These are phyloP conservation scores for Strongylocentrotus purpuratus DNA, from an alignment of 35 echinoderm and acorn worm genomes.

Conservation along the genomic window DNA sequence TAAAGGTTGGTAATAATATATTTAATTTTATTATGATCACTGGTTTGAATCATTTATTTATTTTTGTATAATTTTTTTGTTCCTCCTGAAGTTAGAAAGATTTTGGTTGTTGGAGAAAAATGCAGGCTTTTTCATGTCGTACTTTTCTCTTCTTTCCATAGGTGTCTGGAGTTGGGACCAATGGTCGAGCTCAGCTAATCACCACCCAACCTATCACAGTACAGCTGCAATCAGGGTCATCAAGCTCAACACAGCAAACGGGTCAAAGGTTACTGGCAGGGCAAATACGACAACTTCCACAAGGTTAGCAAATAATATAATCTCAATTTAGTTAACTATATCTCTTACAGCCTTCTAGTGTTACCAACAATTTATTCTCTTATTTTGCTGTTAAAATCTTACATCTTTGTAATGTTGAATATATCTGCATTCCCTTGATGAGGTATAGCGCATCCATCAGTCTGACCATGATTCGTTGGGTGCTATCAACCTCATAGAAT, in stretches of 20 bases:
- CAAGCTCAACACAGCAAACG: slow-evolving; percentile 50
- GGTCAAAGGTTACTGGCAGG: slow-evolving; percentile 41
- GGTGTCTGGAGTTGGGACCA: slow-evolving; percentile 29
- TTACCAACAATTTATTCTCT: too few species aligned
- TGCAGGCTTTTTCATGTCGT: not conserved
- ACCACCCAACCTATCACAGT: slow-evolving; percentile 86
- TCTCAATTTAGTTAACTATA: too few species aligned
- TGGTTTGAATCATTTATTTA: too few species aligned
- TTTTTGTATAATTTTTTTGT: too few species aligned
- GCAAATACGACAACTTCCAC: slow-evolving; percentile 68
- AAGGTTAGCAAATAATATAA: slow-evolving; percentile 45
- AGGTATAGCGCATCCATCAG: not conserved
- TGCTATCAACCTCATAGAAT: not conserved
- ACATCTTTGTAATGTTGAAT: too few species aligned
- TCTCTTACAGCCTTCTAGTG: too few species aligned
- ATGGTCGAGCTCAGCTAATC: slow-evolving; percentile 73
- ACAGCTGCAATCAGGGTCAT: slow-evolving; percentile 63
- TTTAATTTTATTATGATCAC: too few species aligned
- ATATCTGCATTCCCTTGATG: not conserved
- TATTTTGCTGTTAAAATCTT: too few species aligned
- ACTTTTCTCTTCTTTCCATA: not conserved
- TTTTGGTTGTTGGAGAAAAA: not conserved
- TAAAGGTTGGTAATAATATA: too few species aligned
- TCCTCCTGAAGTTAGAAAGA: not conserved
- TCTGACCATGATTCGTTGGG: not conserved